Conservation (phyloP, 1,140 invertebrate species). For the Limonius californicus region DNA sequence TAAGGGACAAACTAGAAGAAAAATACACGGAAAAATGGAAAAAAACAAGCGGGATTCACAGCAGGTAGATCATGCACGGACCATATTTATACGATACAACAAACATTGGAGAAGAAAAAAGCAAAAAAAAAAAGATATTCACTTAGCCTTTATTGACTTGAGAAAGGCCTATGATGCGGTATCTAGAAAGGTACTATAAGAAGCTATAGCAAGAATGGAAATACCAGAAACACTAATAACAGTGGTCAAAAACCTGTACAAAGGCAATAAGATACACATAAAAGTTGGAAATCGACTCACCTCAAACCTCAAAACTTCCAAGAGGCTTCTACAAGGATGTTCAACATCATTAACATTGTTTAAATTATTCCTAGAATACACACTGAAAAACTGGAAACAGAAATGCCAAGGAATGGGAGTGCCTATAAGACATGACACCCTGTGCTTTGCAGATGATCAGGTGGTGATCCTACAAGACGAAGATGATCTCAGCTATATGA, state of each 20-base stretch:
- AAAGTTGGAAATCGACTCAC: neutral
- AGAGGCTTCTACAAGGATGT: neutral
- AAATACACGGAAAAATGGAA: neutral
- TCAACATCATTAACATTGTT: neutral
- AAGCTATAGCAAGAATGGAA: neutral
- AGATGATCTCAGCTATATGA: neutral
- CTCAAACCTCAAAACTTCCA: neutral
- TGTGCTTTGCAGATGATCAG: constrained; percentile 10
- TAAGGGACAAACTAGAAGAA: constrained; percentile 6
- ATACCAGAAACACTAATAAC: neutral
- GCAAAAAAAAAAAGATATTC: neutral
- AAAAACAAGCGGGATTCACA: neutral
- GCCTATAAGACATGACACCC: neutral
- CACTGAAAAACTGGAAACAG: neutral
- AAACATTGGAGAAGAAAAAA: too few species aligned
- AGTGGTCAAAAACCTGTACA: neutral
- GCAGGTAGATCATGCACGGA: constrained; percentile 48
- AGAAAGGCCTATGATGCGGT: neutral
- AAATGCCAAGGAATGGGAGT: constrained; percentile 9
- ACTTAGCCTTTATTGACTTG: neutral
- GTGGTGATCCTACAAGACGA: constrained; percentile 10
- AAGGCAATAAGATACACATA: neutral
- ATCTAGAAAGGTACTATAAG: too few species aligned
- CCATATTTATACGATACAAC: constrained; percentile 60
- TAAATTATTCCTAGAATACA: neutral